Conservation (phyloP, 2,888 invertebrate species). For the Quadroppia sp. region DNA sequence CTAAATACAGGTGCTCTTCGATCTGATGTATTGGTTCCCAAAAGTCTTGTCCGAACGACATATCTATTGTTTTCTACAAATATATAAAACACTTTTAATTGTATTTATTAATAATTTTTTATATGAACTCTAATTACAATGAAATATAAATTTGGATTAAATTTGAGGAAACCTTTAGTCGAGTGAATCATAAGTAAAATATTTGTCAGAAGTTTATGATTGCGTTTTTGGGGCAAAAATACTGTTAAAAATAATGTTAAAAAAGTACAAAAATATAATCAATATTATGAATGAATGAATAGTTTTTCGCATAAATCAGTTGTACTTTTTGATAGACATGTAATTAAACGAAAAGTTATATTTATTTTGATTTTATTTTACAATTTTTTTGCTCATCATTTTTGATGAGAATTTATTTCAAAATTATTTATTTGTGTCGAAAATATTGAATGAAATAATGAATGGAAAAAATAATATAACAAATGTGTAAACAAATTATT, state of each 20-base stretch:
- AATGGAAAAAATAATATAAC: background rate
- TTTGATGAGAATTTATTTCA: background rate
- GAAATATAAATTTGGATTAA: too few relatives aligned
- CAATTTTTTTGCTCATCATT: background rate
- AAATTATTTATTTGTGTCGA: background rate
- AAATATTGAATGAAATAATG: background rate
- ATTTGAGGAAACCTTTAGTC: too few relatives aligned
- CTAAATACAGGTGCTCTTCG: background rate
- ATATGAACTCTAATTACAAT: too few relatives aligned
- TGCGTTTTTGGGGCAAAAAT: too few relatives aligned
- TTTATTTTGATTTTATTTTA: background rate
- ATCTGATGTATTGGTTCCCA: background rate
- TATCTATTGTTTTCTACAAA: too few relatives aligned
- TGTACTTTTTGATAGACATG: background rate
- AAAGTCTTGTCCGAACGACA: too few relatives aligned
- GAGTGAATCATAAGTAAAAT: too few relatives aligned
- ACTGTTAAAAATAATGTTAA: too few relatives aligned
- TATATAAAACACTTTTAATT: too few relatives aligned
- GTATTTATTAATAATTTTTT: too few relatives aligned
- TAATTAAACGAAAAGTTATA: background rate
- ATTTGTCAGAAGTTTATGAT: too few relatives aligned
- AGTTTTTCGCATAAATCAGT: background rate
- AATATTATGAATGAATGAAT: background rate
- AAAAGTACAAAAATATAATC: too few relatives aligned
- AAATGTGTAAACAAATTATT: background rate